Evolutionary conservation across 2,888 invertebrate species (phyloP).

Genomic region (Drosophila recens): DNA sequence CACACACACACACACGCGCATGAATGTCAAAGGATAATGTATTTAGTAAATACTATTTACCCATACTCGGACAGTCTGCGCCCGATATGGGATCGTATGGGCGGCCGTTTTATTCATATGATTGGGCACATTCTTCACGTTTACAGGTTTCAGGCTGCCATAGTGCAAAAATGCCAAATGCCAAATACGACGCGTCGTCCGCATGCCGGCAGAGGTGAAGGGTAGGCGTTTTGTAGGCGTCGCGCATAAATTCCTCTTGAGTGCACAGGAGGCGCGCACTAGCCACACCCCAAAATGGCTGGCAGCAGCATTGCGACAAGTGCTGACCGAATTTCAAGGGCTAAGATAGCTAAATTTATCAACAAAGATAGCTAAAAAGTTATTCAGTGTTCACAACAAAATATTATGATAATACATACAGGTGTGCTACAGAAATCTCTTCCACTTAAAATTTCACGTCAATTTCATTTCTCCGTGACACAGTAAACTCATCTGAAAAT

Average conservation of each 20-base stretch:
- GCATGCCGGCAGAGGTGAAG: constrained; percentile 1
- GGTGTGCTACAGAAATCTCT: no score
- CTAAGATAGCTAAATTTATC: background rate
- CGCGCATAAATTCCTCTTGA: constrained; percentile 62
- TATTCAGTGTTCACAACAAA: no score
- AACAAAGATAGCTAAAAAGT: no score
- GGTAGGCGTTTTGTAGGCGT: constrained; percentile 22
- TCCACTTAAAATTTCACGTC: no score
- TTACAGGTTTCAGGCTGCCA: constrained; percentile 37
- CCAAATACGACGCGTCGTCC: background rate
- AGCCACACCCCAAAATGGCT: constrained; percentile 43
- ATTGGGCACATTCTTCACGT: constrained; percentile 21
- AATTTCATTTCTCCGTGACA: no score
- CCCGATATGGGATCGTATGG: background rate
- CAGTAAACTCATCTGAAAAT: no score
- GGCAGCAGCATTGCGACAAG: constrained; percentile 20
- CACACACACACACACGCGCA: constrained; percentile 3
- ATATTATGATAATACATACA: no score
- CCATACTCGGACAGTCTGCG: constrained; percentile 4
- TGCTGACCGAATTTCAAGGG: background rate
- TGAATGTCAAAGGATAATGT: constrained; percentile 20
- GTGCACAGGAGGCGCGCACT: constrained; percentile 53
- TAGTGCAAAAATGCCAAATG: constrained; percentile 25
- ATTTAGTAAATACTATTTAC: background rate
- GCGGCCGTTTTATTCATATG: constrained; percentile 20